Percentiles rank a stretch among this genome's conserved stretches.
Conservation (phyloP, 2,113 vertebrate genomes). For the Malurus alboscapulatus region DNA sequence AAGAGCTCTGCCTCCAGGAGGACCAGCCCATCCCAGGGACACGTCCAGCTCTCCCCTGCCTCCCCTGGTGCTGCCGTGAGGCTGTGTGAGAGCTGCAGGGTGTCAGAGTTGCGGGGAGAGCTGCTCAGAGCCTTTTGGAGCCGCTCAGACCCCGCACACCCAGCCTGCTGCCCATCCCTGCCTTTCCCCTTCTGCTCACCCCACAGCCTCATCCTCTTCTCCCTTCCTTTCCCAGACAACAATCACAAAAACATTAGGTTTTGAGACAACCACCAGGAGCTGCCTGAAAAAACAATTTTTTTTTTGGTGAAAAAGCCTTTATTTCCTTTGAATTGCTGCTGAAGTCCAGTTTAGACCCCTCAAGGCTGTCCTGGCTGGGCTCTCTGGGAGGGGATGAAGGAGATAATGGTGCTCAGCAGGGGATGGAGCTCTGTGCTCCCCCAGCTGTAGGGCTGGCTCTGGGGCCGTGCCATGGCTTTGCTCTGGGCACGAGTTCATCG, state of each 20-base stretch:
- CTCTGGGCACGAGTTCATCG: not conserved
- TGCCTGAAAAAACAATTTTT: not conserved
- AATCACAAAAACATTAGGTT: not conserved
- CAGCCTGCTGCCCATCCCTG: not conserved
- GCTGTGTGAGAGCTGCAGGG: not conserved
- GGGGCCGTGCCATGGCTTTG: not conserved
- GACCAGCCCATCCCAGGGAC: not conserved
- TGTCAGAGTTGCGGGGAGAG: not conserved
- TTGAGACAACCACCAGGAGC: not conserved
- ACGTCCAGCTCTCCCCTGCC: not conserved
- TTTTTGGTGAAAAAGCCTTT: not conserved
- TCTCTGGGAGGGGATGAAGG: not conserved
- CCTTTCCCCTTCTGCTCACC: not conserved
- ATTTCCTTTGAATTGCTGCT: not conserved
- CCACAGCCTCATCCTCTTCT: not conserved
- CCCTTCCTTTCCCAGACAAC: accelerated
- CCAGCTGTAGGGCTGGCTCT: not conserved
- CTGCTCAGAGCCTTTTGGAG: not conserved
- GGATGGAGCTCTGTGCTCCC: not conserved
- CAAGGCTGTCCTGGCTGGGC: not conserved
- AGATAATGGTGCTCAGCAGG: not conserved
- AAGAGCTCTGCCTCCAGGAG: not conserved
- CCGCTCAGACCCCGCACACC: not conserved
- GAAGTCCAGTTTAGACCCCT: not conserved
- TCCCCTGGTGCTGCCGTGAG: not conserved